A percentile compares a stretch with the other conserved stretches of the same genome.
phyloP scores from a whole-genome alignment of 1,140 invertebrate species.

The Eueides isabella region DNA sequence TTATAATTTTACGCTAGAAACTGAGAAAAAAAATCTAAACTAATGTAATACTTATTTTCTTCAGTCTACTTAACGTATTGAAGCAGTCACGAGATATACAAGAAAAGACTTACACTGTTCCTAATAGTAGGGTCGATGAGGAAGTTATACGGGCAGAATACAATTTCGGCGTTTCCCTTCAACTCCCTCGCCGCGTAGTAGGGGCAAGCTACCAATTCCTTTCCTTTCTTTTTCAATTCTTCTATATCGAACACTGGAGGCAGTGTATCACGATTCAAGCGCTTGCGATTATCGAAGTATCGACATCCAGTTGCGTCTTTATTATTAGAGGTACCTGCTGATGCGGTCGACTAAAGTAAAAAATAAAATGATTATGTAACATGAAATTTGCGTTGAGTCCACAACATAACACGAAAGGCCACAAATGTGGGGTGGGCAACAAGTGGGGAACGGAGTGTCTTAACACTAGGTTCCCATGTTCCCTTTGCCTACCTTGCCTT shows the following conservation, averaged over 20 bases:
- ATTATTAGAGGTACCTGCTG: not conserved
- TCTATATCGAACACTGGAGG: constrained; percentile 86
- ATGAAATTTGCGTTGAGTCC: too few species aligned
- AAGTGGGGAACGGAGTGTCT: too few species aligned
- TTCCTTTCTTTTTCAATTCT: constrained; percentile 84
- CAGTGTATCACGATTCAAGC: constrained; percentile 47
- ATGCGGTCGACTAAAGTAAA: constrained; percentile 27
- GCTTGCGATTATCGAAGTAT: constrained; percentile 62
- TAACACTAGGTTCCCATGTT: too few species aligned
- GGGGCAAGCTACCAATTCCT: constrained; percentile 84
- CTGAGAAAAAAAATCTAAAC: too few species aligned
- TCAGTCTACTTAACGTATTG: too few species aligned
- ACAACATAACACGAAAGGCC: too few species aligned
- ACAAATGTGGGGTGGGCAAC: too few species aligned
- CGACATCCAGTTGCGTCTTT: constrained; percentile 52
- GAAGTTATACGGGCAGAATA: constrained; percentile 95
- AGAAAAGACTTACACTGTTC: constrained; percentile 82
- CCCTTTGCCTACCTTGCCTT: too few species aligned
- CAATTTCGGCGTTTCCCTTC: constrained; percentile 85
- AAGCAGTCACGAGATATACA: too few species aligned
- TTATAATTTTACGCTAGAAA: too few species aligned
- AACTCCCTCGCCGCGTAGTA: constrained; percentile 88
- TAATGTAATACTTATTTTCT: too few species aligned
- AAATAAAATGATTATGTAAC: too few species aligned
- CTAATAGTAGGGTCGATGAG: constrained; percentile 89